A percentile compares a stretch with the other conserved stretches of the same genome.
Conservation (phyloP, 2,888 invertebrate genomes). For the Idaea dimidiata region DNA sequence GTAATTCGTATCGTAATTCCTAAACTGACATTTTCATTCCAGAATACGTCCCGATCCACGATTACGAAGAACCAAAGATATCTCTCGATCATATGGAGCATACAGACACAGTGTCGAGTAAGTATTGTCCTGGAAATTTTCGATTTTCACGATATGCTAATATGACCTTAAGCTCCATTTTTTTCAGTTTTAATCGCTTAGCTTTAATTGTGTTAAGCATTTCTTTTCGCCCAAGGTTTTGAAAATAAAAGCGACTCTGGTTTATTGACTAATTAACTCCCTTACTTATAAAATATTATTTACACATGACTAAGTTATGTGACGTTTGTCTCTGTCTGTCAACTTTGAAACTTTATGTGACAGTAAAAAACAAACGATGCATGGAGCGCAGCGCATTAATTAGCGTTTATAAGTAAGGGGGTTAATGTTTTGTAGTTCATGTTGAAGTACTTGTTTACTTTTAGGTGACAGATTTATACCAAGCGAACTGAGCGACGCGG, state of each 20-base stretch:
- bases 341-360: no score
- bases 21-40: conserved; percentile 46
- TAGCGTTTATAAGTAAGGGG: no score
- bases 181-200: not conserved
- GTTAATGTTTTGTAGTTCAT: not conserved
- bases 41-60: conserved; percentile 68
- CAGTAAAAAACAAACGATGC: no score
- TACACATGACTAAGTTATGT: no score
- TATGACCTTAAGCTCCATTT: not conserved
- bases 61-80: conserved; percentile 70
- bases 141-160: no score
- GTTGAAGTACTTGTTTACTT: conserved; percentile 9
- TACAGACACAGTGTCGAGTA: conserved; percentile 67
- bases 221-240: not conserved
- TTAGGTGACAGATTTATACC: conserved; percentile 66
- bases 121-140: conserved; percentile 32
- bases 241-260: no score
- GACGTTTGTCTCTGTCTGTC: no score
- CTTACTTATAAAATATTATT: no score
- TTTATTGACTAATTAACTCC: no score
- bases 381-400: no score
- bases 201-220: not conserved
- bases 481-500: conserved; percentile 66
- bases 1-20: no score
- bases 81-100: conserved; percentile 63